A percentile compares a stretch with the other conserved stretches of the same genome.
Evolutionary conservation across 2,888 invertebrate species (phyloP).

Genomic region (Perdita meconis): DNA sequence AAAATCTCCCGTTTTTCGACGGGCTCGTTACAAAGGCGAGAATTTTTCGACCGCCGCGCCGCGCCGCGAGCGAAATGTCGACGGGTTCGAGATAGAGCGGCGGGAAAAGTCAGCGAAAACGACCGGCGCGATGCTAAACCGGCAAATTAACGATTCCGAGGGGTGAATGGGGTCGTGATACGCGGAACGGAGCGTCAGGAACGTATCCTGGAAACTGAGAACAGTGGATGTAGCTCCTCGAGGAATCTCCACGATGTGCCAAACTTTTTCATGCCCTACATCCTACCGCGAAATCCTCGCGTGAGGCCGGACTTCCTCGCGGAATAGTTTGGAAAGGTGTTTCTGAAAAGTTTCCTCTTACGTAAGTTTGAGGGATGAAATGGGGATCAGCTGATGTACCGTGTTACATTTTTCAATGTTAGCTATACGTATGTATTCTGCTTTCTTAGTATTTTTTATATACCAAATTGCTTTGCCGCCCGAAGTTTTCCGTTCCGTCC

Average conservation of each 20-base stretch:
- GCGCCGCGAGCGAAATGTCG: slow-evolving; percentile 6
- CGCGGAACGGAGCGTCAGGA: slow-evolving; percentile 14
- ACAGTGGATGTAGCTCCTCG: slow-evolving; percentile 9
- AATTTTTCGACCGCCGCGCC: too few relatives aligned
- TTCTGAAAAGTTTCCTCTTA: background rate
- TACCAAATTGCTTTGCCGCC: too few relatives aligned
- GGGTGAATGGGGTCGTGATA: slow-evolving; percentile 1
- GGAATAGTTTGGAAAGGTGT: background rate
- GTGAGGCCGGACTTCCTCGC: slow-evolving; percentile 1
- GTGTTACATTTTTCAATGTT: too few relatives aligned
- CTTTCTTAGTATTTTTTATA: too few relatives aligned
- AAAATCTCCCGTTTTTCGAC: background rate
- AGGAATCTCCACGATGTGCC: slow-evolving; percentile 13
- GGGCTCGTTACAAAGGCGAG: background rate
- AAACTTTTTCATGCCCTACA: slow-evolving; percentile 4
- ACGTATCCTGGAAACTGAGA: slow-evolving; percentile 33
- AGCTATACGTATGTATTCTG: too few relatives aligned
- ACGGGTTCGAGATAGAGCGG: slow-evolving; percentile 14
- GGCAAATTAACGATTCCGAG: slow-evolving; percentile 40
- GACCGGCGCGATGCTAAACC: background rate
- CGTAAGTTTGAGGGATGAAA: background rate
- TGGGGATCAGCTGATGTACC: too few relatives aligned
- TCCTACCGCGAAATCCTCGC: background rate
- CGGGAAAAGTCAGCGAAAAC: slow-evolving; percentile 14
- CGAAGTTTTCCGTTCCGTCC: too few relatives aligned